phyloP scores from a whole-genome alignment of 1,140 invertebrate species.

The Drosophila asahinai region DNA sequence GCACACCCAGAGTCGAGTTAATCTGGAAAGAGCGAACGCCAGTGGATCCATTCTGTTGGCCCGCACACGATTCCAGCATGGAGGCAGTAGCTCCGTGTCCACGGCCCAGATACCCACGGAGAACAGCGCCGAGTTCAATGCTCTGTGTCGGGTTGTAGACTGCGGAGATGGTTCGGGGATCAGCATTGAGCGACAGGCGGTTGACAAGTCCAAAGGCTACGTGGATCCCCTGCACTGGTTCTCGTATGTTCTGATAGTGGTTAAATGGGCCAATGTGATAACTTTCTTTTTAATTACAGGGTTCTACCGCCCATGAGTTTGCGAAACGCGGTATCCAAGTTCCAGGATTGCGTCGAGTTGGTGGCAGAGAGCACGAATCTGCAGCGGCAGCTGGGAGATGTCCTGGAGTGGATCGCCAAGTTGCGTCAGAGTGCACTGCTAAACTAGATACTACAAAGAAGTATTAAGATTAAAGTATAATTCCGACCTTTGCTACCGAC shows the following conservation, averaged over 20 bases:
- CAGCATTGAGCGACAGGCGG: slow-evolving; percentile 41
- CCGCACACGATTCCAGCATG: slow-evolving; percentile 76
- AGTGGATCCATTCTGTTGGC: slow-evolving; percentile 75
- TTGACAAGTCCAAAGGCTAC: slow-evolving; percentile 73
- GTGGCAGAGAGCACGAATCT: slow-evolving; percentile 87
- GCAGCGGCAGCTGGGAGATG: slow-evolving; percentile 85
- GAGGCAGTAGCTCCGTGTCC: slow-evolving; percentile 62
- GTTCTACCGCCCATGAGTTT: slow-evolving; percentile 89
- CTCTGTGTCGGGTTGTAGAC: slow-evolving; percentile 62
- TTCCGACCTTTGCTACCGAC: background rate
- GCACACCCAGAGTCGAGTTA: slow-evolving; percentile 65
- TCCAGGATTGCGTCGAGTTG: slow-evolving; percentile 87
- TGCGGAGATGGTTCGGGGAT: slow-evolving; percentile 20
- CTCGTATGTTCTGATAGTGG: slow-evolving; percentile 19
- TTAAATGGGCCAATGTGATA: slow-evolving; percentile 10
- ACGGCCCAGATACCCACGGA: slow-evolving; percentile 79
- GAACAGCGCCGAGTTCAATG: slow-evolving; percentile 78
- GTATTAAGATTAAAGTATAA: slow-evolving; percentile 52
- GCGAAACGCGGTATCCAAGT: slow-evolving; percentile 87
- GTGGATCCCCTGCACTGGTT: slow-evolving; percentile 90
- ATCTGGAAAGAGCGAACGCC: slow-evolving; percentile 70
- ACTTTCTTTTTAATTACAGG: slow-evolving; percentile 73
- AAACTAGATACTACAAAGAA: slow-evolving; percentile 7
- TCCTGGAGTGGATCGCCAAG: slow-evolving; percentile 57
- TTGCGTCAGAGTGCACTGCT: slow-evolving; percentile 24